Evolutionary conservation across 1,140 invertebrate species (phyloP), one percentile per base, ranked within the genome.

Genomic region (Lithobius niger): DNA sequence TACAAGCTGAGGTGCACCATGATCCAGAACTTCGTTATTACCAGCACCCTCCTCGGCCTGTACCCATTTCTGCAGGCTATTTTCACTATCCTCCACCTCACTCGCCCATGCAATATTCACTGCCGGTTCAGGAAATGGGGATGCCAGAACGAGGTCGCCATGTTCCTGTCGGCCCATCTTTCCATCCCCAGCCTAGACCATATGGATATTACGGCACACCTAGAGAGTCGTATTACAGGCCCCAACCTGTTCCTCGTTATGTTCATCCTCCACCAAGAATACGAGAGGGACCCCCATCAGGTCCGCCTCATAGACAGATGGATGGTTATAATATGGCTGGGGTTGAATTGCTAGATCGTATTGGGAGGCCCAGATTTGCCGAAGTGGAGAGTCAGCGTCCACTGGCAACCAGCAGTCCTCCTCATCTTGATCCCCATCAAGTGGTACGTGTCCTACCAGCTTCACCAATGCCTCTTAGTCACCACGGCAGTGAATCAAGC

Each of bases 371-470:
- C 22, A 18, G 16, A 13, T 19, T 45, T 21, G 4, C 18, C 18
- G 43, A 19, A 45, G 22, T 45, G 6, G 50, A 10, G 16, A 27
- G 36, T 52, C 65, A 65, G 57, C 59, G 66, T 43, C 67, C 67
- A n/a, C 57, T 69, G 45, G 67, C 68, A 24, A 69, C 67, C 28
- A 69, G 68, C 59, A 68, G 65, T 43, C 67, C 67, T 22, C 58
- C 60, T 19, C 53, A 52, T 16, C 16, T 3, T 31, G 21, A 31
- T 15, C 18, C 18, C 19, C 43, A 45, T 22, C 44, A 27, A 6
- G n/a, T 45, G 3, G 52, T 25, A 3, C 44, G 40, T 3, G 45
- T 55, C 22, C 27, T 40, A 24, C 45, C 54, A 21, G 48, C 54
- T 31, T 19, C 22, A 4, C 6, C 40, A 53, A 10, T 6, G 4